These are phyloP conservation scores for Parthenolecanium corni DNA, from an alignment of 2,888 invertebrate species.

Conservation along the genomic window DNA sequence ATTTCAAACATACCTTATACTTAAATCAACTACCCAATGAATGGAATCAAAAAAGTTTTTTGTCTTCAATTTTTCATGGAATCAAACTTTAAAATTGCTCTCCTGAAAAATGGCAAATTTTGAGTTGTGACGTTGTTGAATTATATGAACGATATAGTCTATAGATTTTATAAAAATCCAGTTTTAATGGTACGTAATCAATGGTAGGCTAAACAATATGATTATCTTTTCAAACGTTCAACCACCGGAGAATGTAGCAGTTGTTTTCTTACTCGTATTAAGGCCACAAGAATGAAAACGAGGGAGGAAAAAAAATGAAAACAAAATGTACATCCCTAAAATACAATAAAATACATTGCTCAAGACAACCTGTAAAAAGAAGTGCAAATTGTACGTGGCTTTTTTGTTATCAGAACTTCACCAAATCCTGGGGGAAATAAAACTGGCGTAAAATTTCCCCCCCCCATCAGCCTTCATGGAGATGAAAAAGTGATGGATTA, in stretches of 20 bases:
- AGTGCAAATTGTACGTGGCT: conserved; percentile 24
- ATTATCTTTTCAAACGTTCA: not conserved
- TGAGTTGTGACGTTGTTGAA: too few relatives aligned
- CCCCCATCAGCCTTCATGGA: not conserved
- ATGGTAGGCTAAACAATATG: not conserved
- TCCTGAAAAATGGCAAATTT: too few relatives aligned
- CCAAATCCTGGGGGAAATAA: not conserved
- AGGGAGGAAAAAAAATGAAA: not conserved
- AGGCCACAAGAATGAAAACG: not conserved
- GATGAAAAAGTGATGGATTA: conserved; percentile 20
- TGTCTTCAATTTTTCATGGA: too few relatives aligned
- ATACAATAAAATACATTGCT: not conserved
- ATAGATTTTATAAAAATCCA: conserved; percentile 9
- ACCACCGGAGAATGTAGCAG: not conserved
- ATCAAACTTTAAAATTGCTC: too few relatives aligned
- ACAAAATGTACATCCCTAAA: not conserved
- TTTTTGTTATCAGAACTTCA: conserved; percentile 16
- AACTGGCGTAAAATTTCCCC: not conserved
- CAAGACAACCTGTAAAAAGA: not conserved
- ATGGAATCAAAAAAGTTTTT: too few relatives aligned
- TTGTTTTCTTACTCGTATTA: not conserved
- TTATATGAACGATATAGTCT: too few relatives aligned
- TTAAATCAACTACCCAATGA: too few relatives aligned
- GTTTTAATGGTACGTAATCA: conserved; percentile 3
- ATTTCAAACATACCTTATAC: too few relatives aligned